Evolutionary conservation across 2,888 invertebrate species (phyloP).

Genomic region (Andrena bucephala): DNA sequence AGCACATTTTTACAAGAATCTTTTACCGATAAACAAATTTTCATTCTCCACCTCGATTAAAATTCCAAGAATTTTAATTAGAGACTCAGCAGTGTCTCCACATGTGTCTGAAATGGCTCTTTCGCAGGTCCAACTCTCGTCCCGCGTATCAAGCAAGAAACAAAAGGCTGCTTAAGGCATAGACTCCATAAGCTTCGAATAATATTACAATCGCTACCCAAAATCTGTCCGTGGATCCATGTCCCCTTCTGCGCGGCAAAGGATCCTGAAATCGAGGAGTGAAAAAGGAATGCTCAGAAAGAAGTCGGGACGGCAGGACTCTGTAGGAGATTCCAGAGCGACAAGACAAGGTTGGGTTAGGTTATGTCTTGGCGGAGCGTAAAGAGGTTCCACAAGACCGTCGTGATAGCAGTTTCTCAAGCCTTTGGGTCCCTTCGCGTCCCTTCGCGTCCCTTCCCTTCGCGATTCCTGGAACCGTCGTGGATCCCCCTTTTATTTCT

Average conservation of each 20-base stretch:
- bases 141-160: no score
- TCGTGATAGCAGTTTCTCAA: constrained; percentile 64
- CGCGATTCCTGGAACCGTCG: constrained; percentile 22
- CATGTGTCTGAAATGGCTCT: no score
- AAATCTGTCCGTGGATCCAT: background rate
- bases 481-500: constrained; percentile 40
- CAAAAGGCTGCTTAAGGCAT: no score
- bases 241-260: background rate
- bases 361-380: constrained; percentile 42
- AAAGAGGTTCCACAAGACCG: constrained; percentile 21
- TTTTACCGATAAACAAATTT: no score
- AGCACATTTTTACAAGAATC: no score
- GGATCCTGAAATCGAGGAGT: background rate
- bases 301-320: background rate
- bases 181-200: no score
- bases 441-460: constrained; percentile 34
- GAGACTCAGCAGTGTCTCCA: no score
- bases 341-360: constrained; percentile 51
- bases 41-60: no score
- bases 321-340: constrained; percentile 33
- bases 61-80: no score
- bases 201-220: no score
- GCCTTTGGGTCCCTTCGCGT: constrained; percentile 31
- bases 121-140: no score
- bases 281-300: background rate